Conservation (phyloP, 2,888 invertebrate species). For the Drosophila nr. perissopoda region DNA sequence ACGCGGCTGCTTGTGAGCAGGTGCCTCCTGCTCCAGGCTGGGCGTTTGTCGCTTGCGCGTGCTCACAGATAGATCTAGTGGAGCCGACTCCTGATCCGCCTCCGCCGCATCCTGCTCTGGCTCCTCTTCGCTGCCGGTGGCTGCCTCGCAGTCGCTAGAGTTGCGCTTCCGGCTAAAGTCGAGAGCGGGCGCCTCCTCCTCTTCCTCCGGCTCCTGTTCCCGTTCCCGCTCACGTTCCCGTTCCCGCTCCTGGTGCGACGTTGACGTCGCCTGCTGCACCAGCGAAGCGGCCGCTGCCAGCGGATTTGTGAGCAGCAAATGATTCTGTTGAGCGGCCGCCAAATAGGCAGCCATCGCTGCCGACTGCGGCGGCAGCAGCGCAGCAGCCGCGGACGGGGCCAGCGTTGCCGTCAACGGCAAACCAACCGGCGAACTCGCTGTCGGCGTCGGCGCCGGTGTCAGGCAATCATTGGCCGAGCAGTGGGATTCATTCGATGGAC, state of each 20-base stretch:
- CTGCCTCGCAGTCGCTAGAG: constrained; percentile 72
- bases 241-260: constrained; percentile 75
- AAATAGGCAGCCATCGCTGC: constrained; percentile 93
- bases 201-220: constrained; percentile 83
- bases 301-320: constrained; percentile 91
- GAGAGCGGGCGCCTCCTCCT: constrained; percentile 87
- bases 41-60: constrained; percentile 91
- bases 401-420: constrained; percentile 89
- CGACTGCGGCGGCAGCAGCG: constrained; percentile 91
- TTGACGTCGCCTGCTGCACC: constrained; percentile 81
- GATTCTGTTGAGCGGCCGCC: constrained; percentile 90
- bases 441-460: constrained; percentile 86
- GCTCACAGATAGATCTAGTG: constrained; percentile 92
- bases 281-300: constrained; percentile 89
- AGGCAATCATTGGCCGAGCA: constrained; percentile 88
- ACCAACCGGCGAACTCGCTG: constrained; percentile 85
- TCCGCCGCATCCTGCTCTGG: constrained; percentile 22
- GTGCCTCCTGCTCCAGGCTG: constrained; percentile 88
- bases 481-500: constrained; percentile 92
- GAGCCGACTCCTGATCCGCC: constrained; percentile 43
- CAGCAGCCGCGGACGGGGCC: constrained; percentile 88
- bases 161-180: constrained; percentile 92
- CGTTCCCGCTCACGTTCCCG: constrained; percentile 81
- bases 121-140: constrained; percentile 70
- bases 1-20: constrained; percentile 88